These are phyloP conservation scores for Rattus norvegicus DNA, from an alignment of 2,113 vertebrate genomes.

Conservation along the genomic window GRCr8 NC_086031.1:82800001-82800500, in stretches of 20 bases:
- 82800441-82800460: background rate
- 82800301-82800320: background rate
- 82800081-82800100: background rate
- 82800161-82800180: background rate
- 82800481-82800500: background rate
- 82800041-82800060: background rate
- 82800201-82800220: too few relatives aligned
- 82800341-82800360: background rate
- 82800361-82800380: background rate
- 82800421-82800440: background rate
- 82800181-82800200: background rate
- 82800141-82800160: background rate
- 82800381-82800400: background rate
- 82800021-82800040: background rate
- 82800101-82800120: background rate
- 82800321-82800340: too few relatives aligned
- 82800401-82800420: fast-evolving
- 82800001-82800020: background rate
- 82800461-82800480: background rate
- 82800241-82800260: background rate
- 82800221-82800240: background rate
- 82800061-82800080: background rate
- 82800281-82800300: background rate
- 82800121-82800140: background rate
- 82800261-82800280: background rate